These are phyloP conservation scores for Agapostemon virescens DNA, from an alignment of 2,888 invertebrate species.

Conservation along the genomic window DNA sequence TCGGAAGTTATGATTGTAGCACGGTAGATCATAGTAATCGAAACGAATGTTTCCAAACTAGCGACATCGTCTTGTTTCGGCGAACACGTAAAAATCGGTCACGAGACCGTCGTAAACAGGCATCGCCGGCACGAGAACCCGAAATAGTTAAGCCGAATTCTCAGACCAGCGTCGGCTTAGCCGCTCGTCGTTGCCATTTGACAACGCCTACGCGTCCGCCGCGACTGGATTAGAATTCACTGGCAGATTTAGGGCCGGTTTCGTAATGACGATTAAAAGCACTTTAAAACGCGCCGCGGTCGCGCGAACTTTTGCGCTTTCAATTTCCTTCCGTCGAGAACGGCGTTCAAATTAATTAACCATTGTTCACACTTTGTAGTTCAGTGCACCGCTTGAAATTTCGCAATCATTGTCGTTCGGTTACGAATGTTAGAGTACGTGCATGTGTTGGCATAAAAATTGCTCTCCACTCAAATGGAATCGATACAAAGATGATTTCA, in stretches of 20 bases:
- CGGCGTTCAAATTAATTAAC: neutral
- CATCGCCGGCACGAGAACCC: slow-evolving; percentile 55
- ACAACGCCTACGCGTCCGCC: slow-evolving; percentile 61
- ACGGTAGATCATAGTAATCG: neutral
- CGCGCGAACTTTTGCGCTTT: slow-evolving; percentile 10
- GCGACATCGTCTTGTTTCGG: slow-evolving; percentile 1
- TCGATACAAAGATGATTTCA: too few relatives aligned
- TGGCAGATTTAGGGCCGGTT: slow-evolving; percentile 55
- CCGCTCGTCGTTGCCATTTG: slow-evolving; percentile 63
- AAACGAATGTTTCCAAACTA: neutral
- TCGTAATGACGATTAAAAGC: slow-evolving; percentile 55
- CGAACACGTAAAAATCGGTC: slow-evolving; percentile 56
- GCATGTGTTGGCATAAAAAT: too few relatives aligned
- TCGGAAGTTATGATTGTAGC: neutral
- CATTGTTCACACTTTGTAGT: neutral
- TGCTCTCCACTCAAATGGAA: too few relatives aligned
- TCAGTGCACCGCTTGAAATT: neutral
- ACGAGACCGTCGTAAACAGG: slow-evolving; percentile 56
- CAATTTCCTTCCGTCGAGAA: neutral
- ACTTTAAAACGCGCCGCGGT: slow-evolving; percentile 9
- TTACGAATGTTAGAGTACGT: too few relatives aligned
- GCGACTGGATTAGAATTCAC: slow-evolving; percentile 60
- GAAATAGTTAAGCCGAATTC: slow-evolving; percentile 65
- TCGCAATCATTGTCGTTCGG: neutral
- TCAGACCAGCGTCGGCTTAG: slow-evolving; percentile 63